A percentile compares a stretch with the other conserved stretches of the same genome.
phyloP scores from a whole-genome alignment of 2,888 invertebrate genomes.

The Nycteola revayana region DNA sequence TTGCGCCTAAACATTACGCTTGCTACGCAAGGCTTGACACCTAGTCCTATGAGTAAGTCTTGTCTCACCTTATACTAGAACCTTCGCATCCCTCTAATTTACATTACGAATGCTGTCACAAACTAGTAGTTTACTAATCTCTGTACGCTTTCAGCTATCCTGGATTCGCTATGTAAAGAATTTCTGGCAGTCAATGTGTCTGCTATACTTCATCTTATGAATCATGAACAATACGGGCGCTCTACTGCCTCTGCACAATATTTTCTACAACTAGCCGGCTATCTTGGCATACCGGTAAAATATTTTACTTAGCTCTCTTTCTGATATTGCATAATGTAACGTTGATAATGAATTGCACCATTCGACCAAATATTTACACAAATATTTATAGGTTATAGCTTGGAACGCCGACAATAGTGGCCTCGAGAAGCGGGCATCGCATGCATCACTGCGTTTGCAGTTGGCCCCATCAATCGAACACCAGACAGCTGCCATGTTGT shows the following conservation, averaged over 20 bases:
- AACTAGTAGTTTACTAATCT: slow-evolving; percentile 35
- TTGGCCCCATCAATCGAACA: slow-evolving; percentile 98
- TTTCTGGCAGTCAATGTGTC: slow-evolving; percentile 94
- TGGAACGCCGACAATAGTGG: slow-evolving; percentile 99
- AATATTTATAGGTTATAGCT: slow-evolving; percentile 86
- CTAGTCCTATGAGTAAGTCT: slow-evolving; percentile 88
- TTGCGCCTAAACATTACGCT: slow-evolving; percentile 87
- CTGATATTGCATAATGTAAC: neutral
- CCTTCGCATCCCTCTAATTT: slow-evolving; percentile 18
- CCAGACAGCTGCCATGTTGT: slow-evolving; percentile 97
- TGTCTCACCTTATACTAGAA: slow-evolving; percentile 3
- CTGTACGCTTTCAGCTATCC: slow-evolving; percentile 86
- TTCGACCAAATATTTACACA: neutral
- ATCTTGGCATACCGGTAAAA: slow-evolving; percentile 93
- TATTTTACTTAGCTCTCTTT: slow-evolving; percentile 40
- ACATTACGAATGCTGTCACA: slow-evolving; percentile 17
- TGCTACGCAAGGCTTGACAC: slow-evolving; percentile 87
- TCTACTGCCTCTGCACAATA: slow-evolving; percentile 97
- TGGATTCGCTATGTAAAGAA: slow-evolving; percentile 93
- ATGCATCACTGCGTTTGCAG: slow-evolving; percentile 94
- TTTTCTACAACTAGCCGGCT: slow-evolving; percentile 95
- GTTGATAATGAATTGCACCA: neutral
- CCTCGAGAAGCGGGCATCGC: slow-evolving; percentile 89
- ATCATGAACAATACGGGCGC: slow-evolving; percentile 95
- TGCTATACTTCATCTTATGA: slow-evolving; percentile 96